Evolutionary conservation across 2,797 vertebrate species (phyloP), one percentile per base, ranked within the genome.

Genomic region (Podarcis siculus): DNA sequence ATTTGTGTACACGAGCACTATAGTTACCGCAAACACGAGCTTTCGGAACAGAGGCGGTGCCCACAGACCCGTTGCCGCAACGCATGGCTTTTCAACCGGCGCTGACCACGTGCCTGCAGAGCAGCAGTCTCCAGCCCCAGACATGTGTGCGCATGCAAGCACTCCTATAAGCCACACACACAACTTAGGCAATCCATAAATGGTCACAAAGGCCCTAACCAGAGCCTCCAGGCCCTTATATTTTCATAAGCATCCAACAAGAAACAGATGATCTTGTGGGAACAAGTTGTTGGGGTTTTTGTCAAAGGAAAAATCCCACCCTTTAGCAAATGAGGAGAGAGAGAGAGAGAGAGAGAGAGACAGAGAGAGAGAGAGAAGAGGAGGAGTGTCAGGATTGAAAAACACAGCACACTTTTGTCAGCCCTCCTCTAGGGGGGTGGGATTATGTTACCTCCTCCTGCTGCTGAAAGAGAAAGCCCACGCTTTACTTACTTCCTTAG

Each of bases 21-120:
- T 78, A 85, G 86, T 82, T 90, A 87, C 86, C 1, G 6, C 49
- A 69, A 69, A 90, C 87, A 88, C 49, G 77, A 58, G 79, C 72
- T 75, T 27, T 30, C 13, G 5, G 15, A 35, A 58, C 39, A 25
- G 10, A 69, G 21, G 55, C 27, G 2, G 76, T 39, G 23, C n/a
- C 55, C 66, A 27, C 69, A 79, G n/a, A 45, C 10, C 2, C 49
- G 19, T 30, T 2, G 67, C 19, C 8, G 21, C 42, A 67, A 45
- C 1, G 55, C 17, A 8, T 2, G 5, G 37, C n/a, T 77, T 87
- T 49, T 37, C 37, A 10, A 58, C 39, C 19, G 19, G 23, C 39
- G 42, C 23, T 4, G 21, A 10, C 42, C 35, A 61, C 8, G 0
- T 10, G 35, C 15, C 35, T 75, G 5, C 72, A 25, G 30, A 21